A percentile compares a stretch with the other conserved stretches of the same genome.
Conservation (phyloP, 2,113 vertebrate species). For the Pao palembangensis region DNA sequence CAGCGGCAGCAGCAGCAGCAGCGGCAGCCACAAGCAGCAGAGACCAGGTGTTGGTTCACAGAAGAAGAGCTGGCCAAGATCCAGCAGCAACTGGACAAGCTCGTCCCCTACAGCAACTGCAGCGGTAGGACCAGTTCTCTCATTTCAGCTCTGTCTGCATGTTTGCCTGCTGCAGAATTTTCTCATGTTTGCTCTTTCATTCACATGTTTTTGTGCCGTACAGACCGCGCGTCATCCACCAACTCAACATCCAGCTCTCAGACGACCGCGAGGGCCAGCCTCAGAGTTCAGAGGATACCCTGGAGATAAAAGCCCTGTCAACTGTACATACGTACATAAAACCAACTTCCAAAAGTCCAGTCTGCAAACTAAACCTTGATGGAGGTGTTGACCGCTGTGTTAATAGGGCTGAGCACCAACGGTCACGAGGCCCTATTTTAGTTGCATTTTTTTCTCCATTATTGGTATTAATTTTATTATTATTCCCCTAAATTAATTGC, state of each 20-base stretch:
- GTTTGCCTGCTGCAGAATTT: not conserved
- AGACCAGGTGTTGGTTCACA: constrained; percentile 85
- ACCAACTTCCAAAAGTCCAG: no score
- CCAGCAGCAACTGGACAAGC: constrained; percentile 81
- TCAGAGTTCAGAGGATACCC: constrained; percentile 72
- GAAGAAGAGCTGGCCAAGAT: constrained; percentile 83
- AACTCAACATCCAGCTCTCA: constrained; percentile 50
- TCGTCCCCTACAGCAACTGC: constrained; percentile 68
- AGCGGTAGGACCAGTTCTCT: constrained; percentile 74
- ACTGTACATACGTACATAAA: no score
- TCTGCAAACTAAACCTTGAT: no score
- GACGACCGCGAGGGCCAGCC: constrained; percentile 48
- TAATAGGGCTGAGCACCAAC: no score
- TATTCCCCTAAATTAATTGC: no score
- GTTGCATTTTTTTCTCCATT: no score
- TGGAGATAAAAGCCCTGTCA: constrained; percentile 81
- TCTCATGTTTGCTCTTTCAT: no score
- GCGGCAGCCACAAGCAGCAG: constrained; percentile 42
- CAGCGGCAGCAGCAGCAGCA: constrained; percentile 24
- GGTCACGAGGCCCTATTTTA: no score
- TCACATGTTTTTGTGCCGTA: not conserved
- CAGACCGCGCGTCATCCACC: constrained; percentile 77
- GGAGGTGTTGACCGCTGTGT: no score
- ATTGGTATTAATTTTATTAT: no score
- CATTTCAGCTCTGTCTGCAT: no score